phyloP scores from a whole-genome alignment of 1,140 invertebrate genomes.

The Phymastichus coffea region DNA sequence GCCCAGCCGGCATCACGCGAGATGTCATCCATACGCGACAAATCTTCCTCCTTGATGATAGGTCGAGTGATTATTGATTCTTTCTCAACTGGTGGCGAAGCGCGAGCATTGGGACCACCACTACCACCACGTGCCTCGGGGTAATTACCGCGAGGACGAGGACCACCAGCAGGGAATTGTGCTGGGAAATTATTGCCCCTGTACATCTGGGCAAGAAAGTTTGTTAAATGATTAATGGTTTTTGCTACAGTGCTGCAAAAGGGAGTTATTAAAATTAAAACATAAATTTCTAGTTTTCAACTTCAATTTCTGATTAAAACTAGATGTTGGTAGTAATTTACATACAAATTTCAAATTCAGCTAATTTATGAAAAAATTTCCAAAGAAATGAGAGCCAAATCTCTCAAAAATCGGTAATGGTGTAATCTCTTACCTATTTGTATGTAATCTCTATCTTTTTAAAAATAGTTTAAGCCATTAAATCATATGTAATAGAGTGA shows the following conservation, averaged over 20 bases:
- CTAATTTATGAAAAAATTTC: no score
- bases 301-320: no score
- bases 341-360: no score
- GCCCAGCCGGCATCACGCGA: conserved; percentile 88
- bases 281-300: no score
- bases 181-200: conserved; percentile 53
- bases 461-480: background rate
- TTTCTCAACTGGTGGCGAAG: conserved; percentile 34
- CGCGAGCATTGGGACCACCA: background rate
- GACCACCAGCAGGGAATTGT: conserved; percentile 49
- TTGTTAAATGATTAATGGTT: background rate
- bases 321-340: no score
- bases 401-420: no score
- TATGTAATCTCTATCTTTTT: no score
- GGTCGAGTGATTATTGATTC: conserved; percentile 64
- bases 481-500: background rate
- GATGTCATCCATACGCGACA: conserved; percentile 89
- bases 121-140: conserved; percentile 18
- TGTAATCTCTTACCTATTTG: background rate
- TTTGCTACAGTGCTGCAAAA: background rate
- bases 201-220: conserved; percentile 45
- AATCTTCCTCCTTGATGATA: conserved; percentile 89
- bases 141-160: conserved; percentile 54
- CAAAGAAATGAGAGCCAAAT: no score
- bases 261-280: no score